These are phyloP conservation scores for Apolygus lucorum DNA, from an alignment of 1,140 invertebrate genomes.

Conservation along the genomic window DNA sequence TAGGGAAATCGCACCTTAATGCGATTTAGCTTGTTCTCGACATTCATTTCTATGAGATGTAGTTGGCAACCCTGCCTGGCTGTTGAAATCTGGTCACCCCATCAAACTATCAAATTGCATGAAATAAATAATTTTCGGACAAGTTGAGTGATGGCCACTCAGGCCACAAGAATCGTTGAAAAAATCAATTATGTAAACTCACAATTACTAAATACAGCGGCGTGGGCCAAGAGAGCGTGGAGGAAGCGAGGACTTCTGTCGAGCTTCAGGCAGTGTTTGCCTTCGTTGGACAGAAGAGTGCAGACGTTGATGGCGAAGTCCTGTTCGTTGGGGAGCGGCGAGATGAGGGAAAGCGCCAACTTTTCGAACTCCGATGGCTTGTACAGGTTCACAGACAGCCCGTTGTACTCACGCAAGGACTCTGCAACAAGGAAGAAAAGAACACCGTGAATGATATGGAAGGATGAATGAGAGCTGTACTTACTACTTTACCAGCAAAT, in stretches of 20 bases:
- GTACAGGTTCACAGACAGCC: constrained; percentile 60
- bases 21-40: too few species aligned
- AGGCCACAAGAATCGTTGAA: too few species aligned
- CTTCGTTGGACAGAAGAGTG: constrained; percentile 86
- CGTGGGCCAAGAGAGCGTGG: constrained; percentile 80
- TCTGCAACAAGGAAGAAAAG: constrained; percentile 46
- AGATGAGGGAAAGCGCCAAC: constrained; percentile 77
- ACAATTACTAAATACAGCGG: constrained; percentile 81
- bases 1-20: too few species aligned
- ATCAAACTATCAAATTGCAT: too few species aligned
- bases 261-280: constrained; percentile 79
- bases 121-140: too few species aligned
- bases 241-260: constrained; percentile 74
- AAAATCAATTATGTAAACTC: not conserved
- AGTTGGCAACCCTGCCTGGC: too few species aligned
- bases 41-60: too few species aligned
- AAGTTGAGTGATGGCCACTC: too few species aligned
- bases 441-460: too few species aligned
- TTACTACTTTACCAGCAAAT: too few species aligned
- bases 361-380: constrained; percentile 76
- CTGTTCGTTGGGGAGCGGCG: constrained; percentile 96
- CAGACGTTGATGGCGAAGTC: constrained; percentile 97
- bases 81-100: too few species aligned
- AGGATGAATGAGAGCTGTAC: too few species aligned
- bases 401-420: constrained; percentile 51